Base-by-base conservation (phyloP, 2,888 invertebrate genomes). In the Agriopis marginaria region DNA sequence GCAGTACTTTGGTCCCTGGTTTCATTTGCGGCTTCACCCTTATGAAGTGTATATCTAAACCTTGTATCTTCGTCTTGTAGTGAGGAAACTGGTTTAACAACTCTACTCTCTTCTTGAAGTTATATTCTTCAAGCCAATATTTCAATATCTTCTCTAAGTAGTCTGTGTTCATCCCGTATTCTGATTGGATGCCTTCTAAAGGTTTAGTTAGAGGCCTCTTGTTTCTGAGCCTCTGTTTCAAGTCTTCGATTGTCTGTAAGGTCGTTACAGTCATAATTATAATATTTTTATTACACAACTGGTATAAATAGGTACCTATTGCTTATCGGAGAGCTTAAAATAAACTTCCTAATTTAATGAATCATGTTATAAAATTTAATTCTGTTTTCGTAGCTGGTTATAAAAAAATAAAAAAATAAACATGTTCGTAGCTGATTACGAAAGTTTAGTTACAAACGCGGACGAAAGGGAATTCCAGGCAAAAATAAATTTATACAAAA, bases 161-260 rank as follows among this genome's bases (percentile, higher is more conserved):
- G 23, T 95, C 94, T 0, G 96, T 94, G 82, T 97, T 97, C 82
- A 98, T 96, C 14, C 99, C 99, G 83, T 98, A 98, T 81, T 97
- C 95, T 79, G 98, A 98, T 50, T 95, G 95, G 0, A 95, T 94
- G 53, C 95, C 96, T 86, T 97, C 96, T 74, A 97, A 84, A 0
- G 97, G 96, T 71, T 90, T 91, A 7, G 95, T 91, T 3, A 94
- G 86, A 9, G 94, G 89, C 17, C 95, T 93, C 60, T 91, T 92
- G 62, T 91, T 93, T 76, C 73, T 84, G 62, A 98, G 88, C 62
- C 97, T 94, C 17, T 88, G 77, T 75, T 95, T 95, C 54, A 97
- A 88, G 78, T 96, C 96, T 58, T 92, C 86, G 61, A 97, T 92
- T 82, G 88, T 88, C 93, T 93, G 86, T 44, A 87, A 88, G 7